Percentiles rank a stretch among this genome's conserved stretches.
These are phyloP conservation scores for Lepidurus apus DNA, from an alignment of 1,140 invertebrate genomes.

Conservation along the genomic window DNA sequence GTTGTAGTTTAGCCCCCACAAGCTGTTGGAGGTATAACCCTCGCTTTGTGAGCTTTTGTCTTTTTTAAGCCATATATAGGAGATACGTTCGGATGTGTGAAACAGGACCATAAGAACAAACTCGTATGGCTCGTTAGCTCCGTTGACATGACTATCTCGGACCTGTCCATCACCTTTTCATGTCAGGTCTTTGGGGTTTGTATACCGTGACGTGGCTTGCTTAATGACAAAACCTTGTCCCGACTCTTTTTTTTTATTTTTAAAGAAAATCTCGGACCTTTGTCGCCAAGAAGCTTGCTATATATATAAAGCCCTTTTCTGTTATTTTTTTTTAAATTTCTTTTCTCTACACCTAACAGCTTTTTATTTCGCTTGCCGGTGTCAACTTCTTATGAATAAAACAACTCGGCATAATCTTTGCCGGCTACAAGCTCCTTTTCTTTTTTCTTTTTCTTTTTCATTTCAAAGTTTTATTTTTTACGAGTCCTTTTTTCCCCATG, in stretches of 20 bases:
- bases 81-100: not conserved
- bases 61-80: no score
- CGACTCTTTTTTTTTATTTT: not conserved
- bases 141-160: constrained; percentile 21
- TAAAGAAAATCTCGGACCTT: not conserved
- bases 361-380: not conserved
- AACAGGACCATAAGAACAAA: not conserved
- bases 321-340: not conserved
- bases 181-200: not conserved
- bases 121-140: constrained; percentile 18
- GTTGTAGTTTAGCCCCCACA: no score
- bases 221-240: constrained; percentile 19
- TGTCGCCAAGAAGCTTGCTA: not conserved
- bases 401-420: not conserved
- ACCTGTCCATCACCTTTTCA: constrained; percentile 14
- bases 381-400: not conserved
- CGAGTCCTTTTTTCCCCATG: no score
- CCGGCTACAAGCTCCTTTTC: not conserved
- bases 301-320: not conserved
- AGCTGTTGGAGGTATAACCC: no score
- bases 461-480: not conserved
- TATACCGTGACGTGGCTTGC: not conserved
- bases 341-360: not conserved
- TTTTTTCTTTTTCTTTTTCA: not conserved
- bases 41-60: no score